Evolutionary conservation across 2,888 invertebrate genomes (phyloP), one percentile per base, ranked within the genome.

Genomic region (Parelbella ahira): DNA sequence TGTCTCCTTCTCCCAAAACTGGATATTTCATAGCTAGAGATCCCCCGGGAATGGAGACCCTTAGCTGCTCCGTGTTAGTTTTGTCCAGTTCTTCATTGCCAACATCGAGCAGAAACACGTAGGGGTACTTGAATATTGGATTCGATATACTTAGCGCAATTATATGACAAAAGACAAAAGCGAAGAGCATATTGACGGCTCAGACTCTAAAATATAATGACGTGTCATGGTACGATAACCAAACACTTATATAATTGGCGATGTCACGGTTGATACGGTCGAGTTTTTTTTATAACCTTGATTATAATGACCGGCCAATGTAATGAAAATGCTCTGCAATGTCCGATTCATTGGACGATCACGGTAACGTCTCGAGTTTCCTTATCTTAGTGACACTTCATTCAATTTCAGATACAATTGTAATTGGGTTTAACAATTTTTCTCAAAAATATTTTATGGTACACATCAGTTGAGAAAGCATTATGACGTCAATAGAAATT

Each of bases 51-150:
- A 71, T 58, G 1, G 81, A 70, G 3, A 87, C 41, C 48, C 82
- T 70, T 28, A 86, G 73, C 48, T 86, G 84, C 53, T 83, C 80
- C n/a, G 76, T 60, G 33, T 66, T 73, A 1, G 73, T 70, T 28
- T 76, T 77, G 44, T 80, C 63, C 12, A 86, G 48, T 57, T 83
- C 86, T 76, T 87, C 87, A 72, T 87, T 87, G 29, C 87, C 87
- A 28, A 86, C 66, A 49, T 87, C 87, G 10, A 87, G 58, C 13
- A 86, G 54, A 47, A 84, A 87, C 27, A 79, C 75, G 48, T 70
- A 84, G 1, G 87, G 87, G 41, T 83, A 86, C 52, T 81, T 82
- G 47, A 81, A 80, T 36, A 81, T 76, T 3, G 87, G 80, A 58
- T 68, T 78, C 1, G 74, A 77, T 4, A 59, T 44, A 10, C 56